Base-by-base conservation (phyloP, 2,797 vertebrate genomes). In the Argyrosomus regius region DNA sequence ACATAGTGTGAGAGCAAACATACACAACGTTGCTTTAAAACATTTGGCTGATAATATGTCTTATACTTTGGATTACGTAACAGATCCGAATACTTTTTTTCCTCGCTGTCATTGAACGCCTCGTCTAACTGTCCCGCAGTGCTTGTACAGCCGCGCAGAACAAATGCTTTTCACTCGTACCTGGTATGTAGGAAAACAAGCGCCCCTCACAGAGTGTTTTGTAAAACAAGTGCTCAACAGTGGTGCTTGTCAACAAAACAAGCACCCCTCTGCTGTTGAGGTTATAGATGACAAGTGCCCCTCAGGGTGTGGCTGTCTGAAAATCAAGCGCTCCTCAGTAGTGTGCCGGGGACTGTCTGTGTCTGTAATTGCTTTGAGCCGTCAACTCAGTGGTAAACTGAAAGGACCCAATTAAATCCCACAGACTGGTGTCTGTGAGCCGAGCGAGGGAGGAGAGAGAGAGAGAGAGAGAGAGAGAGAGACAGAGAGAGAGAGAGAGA, bases 391-490 rank as follows among this genome's bases (percentile, higher is more conserved):
- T 77, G 84, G 89, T 87, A 86, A 93, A 91, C 88, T 88, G 89
- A 89, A 89, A 93, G 87, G 87, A 92, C 87, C 92, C 94, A 94
- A 95, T 95, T 95, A 95, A 94, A 94, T 89, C 88, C 83, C 83
- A 87, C 89, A 84, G 86, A 88, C 85, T 78, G 73, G 75, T 73
- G 78, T 81, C 63, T 80, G 65, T 72, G 48, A 66, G 76, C 49
- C 41, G 48, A 4, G 66, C 1, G 8, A 4, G 59, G n/a, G 50
- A 50, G 73, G 64, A 74, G 66, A n/a, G n/a, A n/a, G n/a, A n/a
- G n/a, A n/a, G n/a, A n/a, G 43, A 74, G 72, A 78, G 78, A 74
- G n/a, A 50, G 46, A 10, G 39, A 39, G 39, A 39, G 53, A 39
- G 39, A 41, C 82, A 78, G 68, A 78, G 72, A 72, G 46, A 72